Evolutionary conservation across 1,140 invertebrate species (phyloP).

Genomic region (Chrysoperla carnea): DNA sequence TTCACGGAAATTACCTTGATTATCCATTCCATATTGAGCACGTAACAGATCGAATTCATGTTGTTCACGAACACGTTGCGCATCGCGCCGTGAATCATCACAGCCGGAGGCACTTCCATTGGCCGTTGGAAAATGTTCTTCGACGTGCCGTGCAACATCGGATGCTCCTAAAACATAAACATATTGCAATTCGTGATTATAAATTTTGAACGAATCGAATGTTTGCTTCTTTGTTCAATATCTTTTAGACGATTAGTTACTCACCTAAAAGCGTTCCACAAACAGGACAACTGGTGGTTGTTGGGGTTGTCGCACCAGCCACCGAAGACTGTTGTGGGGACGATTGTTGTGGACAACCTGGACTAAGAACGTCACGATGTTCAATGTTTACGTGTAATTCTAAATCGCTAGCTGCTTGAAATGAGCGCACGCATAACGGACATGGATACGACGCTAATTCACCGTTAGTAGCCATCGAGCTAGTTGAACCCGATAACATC

Average conservation of each 20-base stretch:
- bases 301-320: no score
- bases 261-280: conserved; percentile 12
- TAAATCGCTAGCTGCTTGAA: conserved; percentile 54
- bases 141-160: conserved; percentile 17
- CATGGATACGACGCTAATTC: conserved; percentile 31
- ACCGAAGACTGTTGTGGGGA: conserved; percentile 1
- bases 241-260: no score
- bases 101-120: conserved; percentile 11
- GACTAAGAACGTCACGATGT: conserved; percentile 54
- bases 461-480: conserved; percentile 19
- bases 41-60: conserved; percentile 63
- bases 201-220: no score
- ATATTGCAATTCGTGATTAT: no score
- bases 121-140: conserved; percentile 19
- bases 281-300: conserved; percentile 13
- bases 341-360: conserved; percentile 15
- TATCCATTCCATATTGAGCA: conserved; percentile 79
- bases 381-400: conserved; percentile 74
- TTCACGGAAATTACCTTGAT: conserved; percentile 55
- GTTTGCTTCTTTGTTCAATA: no score
- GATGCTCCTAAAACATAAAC: background rate
- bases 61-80: conserved; percentile 50
- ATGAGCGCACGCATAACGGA: conserved; percentile 53
- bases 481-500: conserved; percentile 26
- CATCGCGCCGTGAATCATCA: conserved; percentile 30